Conservation (phyloP, 2,797 vertebrate species). For the Antrozous pallidus region DNA sequence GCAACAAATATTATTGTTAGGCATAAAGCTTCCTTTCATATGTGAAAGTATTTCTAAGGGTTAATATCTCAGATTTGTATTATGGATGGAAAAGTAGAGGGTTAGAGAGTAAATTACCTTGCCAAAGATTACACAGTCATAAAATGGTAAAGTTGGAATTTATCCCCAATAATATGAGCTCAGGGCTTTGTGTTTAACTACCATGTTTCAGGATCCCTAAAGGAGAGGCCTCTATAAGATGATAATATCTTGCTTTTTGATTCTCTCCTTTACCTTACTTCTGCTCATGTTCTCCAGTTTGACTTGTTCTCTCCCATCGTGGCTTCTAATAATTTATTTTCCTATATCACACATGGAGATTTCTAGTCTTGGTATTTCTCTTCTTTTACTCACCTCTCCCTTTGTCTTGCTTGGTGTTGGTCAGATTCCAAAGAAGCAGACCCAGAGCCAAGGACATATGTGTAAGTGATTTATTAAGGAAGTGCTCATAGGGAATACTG, state of each 20-base stretch:
- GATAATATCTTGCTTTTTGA: not conserved
- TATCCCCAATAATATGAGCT: not conserved
- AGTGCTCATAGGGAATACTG: not conserved
- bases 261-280: not conserved
- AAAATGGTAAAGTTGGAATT: not conserved
- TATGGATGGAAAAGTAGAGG: not conserved
- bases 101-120: not conserved
- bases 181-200: not conserved
- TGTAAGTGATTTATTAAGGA: not conserved
- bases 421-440: not conserved
- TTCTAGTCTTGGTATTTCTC: not conserved
- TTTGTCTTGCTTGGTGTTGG: not conserved
- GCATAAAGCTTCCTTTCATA: not conserved
- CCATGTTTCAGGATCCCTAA: not conserved
- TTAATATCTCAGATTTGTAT: not conserved
- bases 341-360: not conserved
- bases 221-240: not conserved
- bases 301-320: not conserved
- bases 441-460: not conserved
- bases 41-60: not conserved
- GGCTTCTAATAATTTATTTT: not conserved
- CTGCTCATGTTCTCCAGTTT: not conserved
- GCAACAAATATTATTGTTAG: not conserved
- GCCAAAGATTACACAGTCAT: not conserved
- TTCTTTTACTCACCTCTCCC: not conserved